A percentile compares a stretch with the other conserved stretches of the same genome.
Conservation (phyloP, 2,797 vertebrate genomes). For the Valencia hispanica region DNA sequence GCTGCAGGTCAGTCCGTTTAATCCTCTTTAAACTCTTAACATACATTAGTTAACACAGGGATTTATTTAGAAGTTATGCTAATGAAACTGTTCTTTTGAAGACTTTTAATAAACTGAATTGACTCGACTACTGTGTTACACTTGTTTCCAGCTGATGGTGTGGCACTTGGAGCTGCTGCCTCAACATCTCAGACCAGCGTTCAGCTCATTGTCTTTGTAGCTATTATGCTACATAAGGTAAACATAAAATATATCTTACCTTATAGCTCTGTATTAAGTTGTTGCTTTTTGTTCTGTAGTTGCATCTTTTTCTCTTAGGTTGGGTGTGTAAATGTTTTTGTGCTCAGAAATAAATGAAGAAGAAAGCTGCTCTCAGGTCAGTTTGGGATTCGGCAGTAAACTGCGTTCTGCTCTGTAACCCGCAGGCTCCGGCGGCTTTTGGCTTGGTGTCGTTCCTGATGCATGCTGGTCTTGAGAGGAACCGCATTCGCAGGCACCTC, state of each 20-base stretch:
- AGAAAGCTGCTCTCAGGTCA: background rate
- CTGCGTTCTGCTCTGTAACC: conserved; percentile 3
- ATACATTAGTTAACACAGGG: background rate
- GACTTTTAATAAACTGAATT: background rate
- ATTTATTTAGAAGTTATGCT: background rate
- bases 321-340: background rate
- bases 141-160: conserved; percentile 88
- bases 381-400: background rate
- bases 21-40: background rate
- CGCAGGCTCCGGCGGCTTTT: conserved; percentile 96
- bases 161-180: conserved; percentile 95
- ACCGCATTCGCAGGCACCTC: conserved; percentile 96
- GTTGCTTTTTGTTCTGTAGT: too few species aligned
- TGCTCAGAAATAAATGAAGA: too few species aligned
- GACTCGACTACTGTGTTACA: background rate
- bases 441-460: conserved; percentile 98
- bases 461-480: conserved; percentile 96
- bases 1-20: conserved; percentile 87
- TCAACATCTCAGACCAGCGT: conserved; percentile 98
- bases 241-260: background rate
- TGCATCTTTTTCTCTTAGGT: background rate
- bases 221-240: conserved; percentile 99
- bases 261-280: too few species aligned
- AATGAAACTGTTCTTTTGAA: too few species aligned
- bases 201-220: conserved; percentile 99